Conservation (phyloP, 2,113 vertebrate genomes). For the Cebidichthys violaceus region DNA sequence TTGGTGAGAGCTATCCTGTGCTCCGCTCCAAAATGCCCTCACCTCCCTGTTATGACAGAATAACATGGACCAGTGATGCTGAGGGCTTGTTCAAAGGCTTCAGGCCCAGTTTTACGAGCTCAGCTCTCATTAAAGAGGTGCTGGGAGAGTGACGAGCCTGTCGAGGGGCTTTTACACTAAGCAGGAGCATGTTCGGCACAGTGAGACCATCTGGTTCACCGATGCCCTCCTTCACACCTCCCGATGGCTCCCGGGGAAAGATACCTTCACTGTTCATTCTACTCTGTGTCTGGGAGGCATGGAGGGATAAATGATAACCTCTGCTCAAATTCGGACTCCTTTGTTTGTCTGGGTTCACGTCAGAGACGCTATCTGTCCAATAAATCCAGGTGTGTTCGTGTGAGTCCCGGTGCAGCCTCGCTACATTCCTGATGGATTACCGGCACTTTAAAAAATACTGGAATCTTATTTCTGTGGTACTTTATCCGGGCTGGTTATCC, state of each 20-base stretch:
- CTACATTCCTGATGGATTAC: constrained; percentile 67
- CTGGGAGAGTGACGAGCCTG: constrained; percentile 67
- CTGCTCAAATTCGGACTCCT: constrained; percentile 31
- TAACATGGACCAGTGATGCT: constrained; percentile 58
- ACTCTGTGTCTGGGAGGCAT: constrained; percentile 19
- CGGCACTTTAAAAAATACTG: constrained; percentile 44
- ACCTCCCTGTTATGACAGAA: constrained; percentile 43
- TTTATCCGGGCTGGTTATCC: constrained; percentile 18
- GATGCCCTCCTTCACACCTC: constrained; percentile 39
- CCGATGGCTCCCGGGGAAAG: constrained; percentile 2
- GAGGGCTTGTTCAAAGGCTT: constrained; percentile 67
- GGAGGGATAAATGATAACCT: constrained; percentile 40
- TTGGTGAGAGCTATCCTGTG: constrained; percentile 61
- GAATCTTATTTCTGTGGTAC: constrained; percentile 28
- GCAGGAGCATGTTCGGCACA: constrained; percentile 48
- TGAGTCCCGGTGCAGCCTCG: constrained; percentile 1
- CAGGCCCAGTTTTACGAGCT: constrained; percentile 63
- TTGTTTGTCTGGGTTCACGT: constrained; percentile 39
- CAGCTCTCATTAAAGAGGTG: constrained; percentile 77
- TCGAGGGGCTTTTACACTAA: constrained; percentile 50
- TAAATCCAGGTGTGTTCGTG: constrained; percentile 65
- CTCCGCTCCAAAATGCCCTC: constrained; percentile 24
- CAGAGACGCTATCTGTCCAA: constrained; percentile 62
- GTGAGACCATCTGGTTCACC: constrained; percentile 61
- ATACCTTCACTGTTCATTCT: constrained; percentile 14